Evolutionary conservation across 2,888 invertebrate genomes (phyloP), one percentile per base, ranked within the genome.

Genomic region (Volucella zonaria): DNA sequence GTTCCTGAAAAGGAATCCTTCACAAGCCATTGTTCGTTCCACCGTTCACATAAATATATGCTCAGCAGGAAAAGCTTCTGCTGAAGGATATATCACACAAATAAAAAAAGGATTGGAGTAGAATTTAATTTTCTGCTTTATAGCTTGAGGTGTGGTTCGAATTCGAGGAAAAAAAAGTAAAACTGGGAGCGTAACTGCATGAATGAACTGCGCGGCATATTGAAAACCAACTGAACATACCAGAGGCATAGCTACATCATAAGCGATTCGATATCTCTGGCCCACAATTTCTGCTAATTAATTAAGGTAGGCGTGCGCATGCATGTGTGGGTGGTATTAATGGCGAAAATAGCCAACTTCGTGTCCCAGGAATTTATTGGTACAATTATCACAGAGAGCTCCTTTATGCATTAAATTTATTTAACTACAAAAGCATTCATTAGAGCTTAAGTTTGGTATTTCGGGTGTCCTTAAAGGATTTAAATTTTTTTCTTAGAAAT

Each of bases 71-170:
- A 42, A 52, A 43, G 49, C 58, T 45, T 47, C 43, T 4, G 15
- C 54, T 18, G 47, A 75, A 64, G 23, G 49, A 75, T 45, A 52
- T 3, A 58, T 31, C 0, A 31, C n/a, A 52, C n/a, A 74, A 45
- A 45, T 56, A 54, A 61, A 74, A 45, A 80, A 71, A 76, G 75
- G 75, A 66, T 76, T 81, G 73, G 76, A 68, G 62, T 45, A 59
- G 73, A 77, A 81, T 85, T 85, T 81, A 68, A 80, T 81, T 76
- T 68, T 76, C 76, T 73, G 67, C 52, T 80, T 81, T 85, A 85
- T 73, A 23, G 64, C 73, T 42, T 47, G 68, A 85, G 85, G 85
- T 85, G 85, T 76, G 85, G 76, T 43, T 73, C 31, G 47, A 71
- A 52, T 68, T 18, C 58, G 58, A 81, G 62, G 51, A 23, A 64